Base-by-base conservation (phyloP, 2,888 invertebrate species). In the Diachrysia chrysitis region DNA sequence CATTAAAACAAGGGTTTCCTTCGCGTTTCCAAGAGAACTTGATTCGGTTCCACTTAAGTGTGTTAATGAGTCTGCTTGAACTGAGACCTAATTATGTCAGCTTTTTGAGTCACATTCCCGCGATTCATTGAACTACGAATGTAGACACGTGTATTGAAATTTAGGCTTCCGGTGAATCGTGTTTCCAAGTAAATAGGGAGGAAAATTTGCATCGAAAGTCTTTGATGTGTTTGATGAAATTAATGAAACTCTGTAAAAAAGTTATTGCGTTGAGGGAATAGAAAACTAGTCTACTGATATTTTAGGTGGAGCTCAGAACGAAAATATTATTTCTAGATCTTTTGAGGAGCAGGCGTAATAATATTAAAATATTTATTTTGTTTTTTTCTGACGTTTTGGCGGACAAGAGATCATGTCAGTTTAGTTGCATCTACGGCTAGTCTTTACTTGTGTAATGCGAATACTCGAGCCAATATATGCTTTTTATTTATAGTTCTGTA, bases 21-120 rank as follows among this genome's bases (percentile, higher is more conserved):
- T 46, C 58, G 51, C 42, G n/a, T 60, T 63, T 66, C 75, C 32
- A 51, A 35, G 76, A 78, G 66, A 51, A 21, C 56, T 48, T 32
- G 54, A 54, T 55, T 60, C 59, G 59, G 66, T 73, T 63, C 78
- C 75, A 69, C 63, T 78, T 78, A 78, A 51, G 51, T 32, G 48
- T 62, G 51, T 51, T 69, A 69, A 74, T 62, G 66, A 78, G 66
- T 48, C 16, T 60, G 59, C 29, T 60, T 60, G 54, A 77, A 68
- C 73, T 57, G 61, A 63, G 53, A 69, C 66, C 62, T 78, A 58
- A 78, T 60, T 58, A 37, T 3, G 42, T 9, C 25, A 61, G 64
- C 63, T 66, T 59, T 29, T 57, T 58, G 51, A 62, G 59, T 55
- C 25, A 66, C n/a, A 56, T 56, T 32, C 59, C 29, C 32, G 7